These are phyloP conservation scores for Pseudolaguvia tuberculata DNA, from an alignment of 2,113 vertebrate species.

Conservation along the genomic window DNA sequence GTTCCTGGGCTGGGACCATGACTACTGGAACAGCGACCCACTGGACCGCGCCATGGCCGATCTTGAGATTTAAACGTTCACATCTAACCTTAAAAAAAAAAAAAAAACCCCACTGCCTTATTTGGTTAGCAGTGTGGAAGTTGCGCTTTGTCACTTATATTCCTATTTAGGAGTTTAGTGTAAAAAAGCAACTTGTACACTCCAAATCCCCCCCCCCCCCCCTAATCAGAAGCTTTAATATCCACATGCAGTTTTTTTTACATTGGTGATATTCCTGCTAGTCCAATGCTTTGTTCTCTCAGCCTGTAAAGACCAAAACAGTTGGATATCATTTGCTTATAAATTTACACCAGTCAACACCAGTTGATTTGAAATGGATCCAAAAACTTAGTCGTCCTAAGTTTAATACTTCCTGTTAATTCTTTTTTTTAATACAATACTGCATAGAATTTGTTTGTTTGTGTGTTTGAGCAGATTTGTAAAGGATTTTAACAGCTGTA, in stretches of 20 bases:
- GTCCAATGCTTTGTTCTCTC: neutral
- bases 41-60: conserved; percentile 85
- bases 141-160: conserved; percentile 31
- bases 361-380: neutral
- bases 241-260: conserved; percentile 12
- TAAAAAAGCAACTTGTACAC: conserved; percentile 18
- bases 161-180: neutral
- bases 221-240: conserved; percentile 17
- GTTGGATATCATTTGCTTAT: neutral
- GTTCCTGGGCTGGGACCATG: conserved; percentile 95
- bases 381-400: too few species aligned
- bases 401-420: neutral
- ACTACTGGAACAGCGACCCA: conserved; percentile 88
- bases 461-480: neutral
- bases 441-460: conserved; percentile 11
- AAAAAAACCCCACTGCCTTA: conserved; percentile 33
- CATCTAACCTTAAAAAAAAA: conserved; percentile 34
- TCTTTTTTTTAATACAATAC: neutral
- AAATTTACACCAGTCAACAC: too few species aligned
- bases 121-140: conserved; percentile 30
- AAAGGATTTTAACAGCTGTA: conserved; percentile 13
- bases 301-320: neutral
- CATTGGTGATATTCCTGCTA: neutral
- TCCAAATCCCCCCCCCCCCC: conserved; percentile 4
- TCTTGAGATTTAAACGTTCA: conserved; percentile 73